Evolutionary conservation across 2,113 vertebrate genomes (phyloP).

Genomic region (Numenius arquata): DNA sequence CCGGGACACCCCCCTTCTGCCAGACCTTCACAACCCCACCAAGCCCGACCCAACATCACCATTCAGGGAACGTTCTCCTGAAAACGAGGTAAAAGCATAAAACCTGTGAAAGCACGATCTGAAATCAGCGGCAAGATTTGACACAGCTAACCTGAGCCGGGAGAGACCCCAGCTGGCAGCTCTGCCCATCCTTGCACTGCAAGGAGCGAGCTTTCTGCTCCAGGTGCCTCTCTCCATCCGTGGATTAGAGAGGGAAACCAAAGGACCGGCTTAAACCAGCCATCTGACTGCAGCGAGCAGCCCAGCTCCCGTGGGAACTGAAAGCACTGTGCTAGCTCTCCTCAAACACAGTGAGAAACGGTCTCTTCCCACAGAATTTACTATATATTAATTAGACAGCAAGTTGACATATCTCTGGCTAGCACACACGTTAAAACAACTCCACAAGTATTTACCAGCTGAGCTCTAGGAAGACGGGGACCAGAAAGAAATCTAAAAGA

Average conservation of each 20-base stretch:
- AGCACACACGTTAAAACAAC: background rate
- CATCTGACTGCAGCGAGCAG: background rate
- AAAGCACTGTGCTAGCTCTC: background rate
- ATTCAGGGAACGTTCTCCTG: background rate
- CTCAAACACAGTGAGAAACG: background rate
- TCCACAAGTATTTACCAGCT: background rate
- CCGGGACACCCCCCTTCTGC: background rate
- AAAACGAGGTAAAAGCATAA: background rate
- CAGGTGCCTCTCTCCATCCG: background rate
- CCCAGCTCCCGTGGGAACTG: background rate
- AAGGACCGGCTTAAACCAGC: background rate
- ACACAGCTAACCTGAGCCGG: background rate
- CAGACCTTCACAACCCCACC: background rate
- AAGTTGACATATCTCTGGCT: slow-evolving; percentile 13
- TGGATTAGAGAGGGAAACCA: background rate
- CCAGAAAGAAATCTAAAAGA: background rate
- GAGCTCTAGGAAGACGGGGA: background rate
- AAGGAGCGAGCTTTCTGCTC: background rate
- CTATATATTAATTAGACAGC: background rate
- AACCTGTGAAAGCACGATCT: background rate
- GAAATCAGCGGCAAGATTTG: background rate
- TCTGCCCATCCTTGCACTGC: background rate
- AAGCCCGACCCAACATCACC: fast-evolving
- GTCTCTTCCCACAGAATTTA: background rate
- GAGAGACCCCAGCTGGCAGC: slow-evolving; percentile 12